Evolutionary conservation across 2,888 invertebrate species (phyloP).

Genomic region (Oxyteleia sp.): DNA sequence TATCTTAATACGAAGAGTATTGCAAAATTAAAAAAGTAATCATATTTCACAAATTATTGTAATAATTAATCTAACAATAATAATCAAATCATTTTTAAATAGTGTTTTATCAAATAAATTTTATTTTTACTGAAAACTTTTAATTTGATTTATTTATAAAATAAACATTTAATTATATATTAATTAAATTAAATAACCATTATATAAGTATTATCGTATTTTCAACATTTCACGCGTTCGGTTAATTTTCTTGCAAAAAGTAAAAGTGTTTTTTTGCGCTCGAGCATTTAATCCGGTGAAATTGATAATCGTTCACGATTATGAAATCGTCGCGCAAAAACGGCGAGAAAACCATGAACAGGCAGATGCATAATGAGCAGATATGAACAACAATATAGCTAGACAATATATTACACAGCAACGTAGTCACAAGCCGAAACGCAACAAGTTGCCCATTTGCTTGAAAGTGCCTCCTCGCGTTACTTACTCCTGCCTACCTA

Average conservation of each 20-base stretch:
- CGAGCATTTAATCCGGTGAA: slow-evolving; percentile 19
- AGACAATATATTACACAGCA: slow-evolving; percentile 68
- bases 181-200: background rate
- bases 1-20: background rate
- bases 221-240: too few relatives aligned
- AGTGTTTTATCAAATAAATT: too few relatives aligned
- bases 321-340: slow-evolving; percentile 40
- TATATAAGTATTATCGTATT: background rate
- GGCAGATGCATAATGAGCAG: slow-evolving; percentile 65
- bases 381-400: slow-evolving; percentile 67
- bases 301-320: slow-evolving; percentile 44
- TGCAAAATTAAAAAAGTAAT: background rate
- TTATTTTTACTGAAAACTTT: too few relatives aligned
- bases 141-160: too few relatives aligned
- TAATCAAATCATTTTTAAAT: too few relatives aligned
- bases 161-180: too few relatives aligned
- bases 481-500: too few relatives aligned
- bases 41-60: too few relatives aligned
- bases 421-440: too few relatives aligned
- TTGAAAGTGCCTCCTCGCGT: too few relatives aligned
- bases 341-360: slow-evolving; percentile 42
- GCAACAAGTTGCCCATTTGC: too few relatives aligned
- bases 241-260: background rate
- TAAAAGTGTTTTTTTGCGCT: background rate
- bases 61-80: too few relatives aligned